Conservation (phyloP, 2,113 vertebrate species). For the Phycodurus eques region DNA sequence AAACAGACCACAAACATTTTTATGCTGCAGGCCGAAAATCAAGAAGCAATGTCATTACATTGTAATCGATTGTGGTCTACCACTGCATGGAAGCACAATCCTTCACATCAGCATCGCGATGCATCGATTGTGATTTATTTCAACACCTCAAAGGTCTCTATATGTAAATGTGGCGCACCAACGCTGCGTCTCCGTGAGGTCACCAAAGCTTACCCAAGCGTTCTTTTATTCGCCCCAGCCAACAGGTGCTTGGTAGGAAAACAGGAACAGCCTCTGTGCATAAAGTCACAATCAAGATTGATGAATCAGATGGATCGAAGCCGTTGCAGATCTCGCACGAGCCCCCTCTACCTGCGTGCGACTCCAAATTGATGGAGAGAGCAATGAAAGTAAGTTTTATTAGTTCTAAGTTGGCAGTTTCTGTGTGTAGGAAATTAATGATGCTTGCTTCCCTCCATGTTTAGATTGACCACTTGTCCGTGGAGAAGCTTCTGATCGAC, state of each 20-base stretch:
- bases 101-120: too few relatives aligned
- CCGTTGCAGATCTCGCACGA: conserved; percentile 97
- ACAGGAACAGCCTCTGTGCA: conserved; percentile 91
- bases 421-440: background rate
- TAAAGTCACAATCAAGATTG: conserved; percentile 96
- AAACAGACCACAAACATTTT: too few relatives aligned
- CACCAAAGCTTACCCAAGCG: background rate
- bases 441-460: background rate
- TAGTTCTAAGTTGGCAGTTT: background rate
- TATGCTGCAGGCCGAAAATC: too few relatives aligned
- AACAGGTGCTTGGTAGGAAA: conserved; percentile 94
- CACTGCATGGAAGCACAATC: too few relatives aligned
- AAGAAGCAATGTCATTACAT: too few relatives aligned
- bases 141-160: background rate
- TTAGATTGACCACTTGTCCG: conserved; percentile 95
- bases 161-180: background rate
- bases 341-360: conserved; percentile 90
- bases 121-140: background rate
- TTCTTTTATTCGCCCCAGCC: conserved; percentile 71
- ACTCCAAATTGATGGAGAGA: conserved; percentile 94
- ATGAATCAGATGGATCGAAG: conserved; percentile 93
- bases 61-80: too few relatives aligned
- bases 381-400: conserved; percentile 84
- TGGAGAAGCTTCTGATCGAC: conserved; percentile 97
- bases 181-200: background rate